Evolutionary conservation across 2,888 invertebrate species (phyloP), one percentile per base, ranked within the genome.

Genomic region (Hermaeophaga mercurialis): DNA sequence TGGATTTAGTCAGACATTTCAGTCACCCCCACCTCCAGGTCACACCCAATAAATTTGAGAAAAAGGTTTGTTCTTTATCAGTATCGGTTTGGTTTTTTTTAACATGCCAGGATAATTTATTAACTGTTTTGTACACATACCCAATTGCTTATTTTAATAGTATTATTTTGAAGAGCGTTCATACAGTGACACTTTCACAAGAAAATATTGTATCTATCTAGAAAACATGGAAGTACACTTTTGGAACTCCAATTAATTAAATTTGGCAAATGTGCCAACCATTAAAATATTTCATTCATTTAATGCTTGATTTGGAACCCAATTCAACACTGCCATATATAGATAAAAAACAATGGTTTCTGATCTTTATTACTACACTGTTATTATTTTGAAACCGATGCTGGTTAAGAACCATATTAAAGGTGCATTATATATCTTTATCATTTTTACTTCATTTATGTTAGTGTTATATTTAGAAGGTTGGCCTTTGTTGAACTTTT

Each of bases 1-100:
- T 26, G 77, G 79, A 28, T 80, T 80, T 67, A 79, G 77, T 70
- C 78, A 80, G 67, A 80, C 79, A 31, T 80, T 80, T 68, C 79
- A 80, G 63, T 74, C 77, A 44, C 78, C 75, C 19, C 67, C 67
- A n/a, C 59, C 64, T 24, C 45, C 45, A 31, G 54, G 54, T 12
- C 47, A 46, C 24, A 53, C 52, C 36, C 57, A 38, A 12, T 52
- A 43, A 38, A 33, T 34, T 22, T 17, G 8, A 26, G n/a, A 18
- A 43, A n/a, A 43, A 26, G 19, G 22, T 14, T 43, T 43, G 43
- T 43, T 43, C 43, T 43, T 43, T 24, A 12, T 43, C 43, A 43
- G 18, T 24, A 8, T 43, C 8, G n/a, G 24, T 39, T 39, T 19
- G 18, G 8, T 2, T 17, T 38, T 1, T 34, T 7, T 34, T 34